A percentile compares a stretch with the other conserved stretches of the same genome.
Conservation (phyloP, 2,888 invertebrate genomes). For the Lamproptera curius region DNA sequence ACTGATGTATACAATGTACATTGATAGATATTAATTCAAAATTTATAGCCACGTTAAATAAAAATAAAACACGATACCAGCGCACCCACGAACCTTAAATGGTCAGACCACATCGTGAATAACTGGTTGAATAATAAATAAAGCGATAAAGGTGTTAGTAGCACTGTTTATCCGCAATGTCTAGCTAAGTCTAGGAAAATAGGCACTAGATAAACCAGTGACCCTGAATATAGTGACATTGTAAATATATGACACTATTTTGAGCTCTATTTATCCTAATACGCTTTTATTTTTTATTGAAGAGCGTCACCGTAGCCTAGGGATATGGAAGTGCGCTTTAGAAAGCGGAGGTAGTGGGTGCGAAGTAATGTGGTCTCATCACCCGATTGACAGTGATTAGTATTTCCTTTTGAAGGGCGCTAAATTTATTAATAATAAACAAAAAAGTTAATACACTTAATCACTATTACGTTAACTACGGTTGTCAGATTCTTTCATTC, state of each 20-base stretch:
- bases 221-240: background rate
- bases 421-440: too few species aligned
- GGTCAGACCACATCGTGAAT: background rate
- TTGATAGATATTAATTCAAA: background rate
- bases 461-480: too few species aligned
- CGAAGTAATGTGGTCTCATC: too few species aligned
- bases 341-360: too few species aligned
- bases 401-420: too few species aligned
- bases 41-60: background rate
- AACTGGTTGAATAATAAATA: slow-evolving; percentile 5
- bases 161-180: slow-evolving; percentile 4
- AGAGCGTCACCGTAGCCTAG: too few species aligned
- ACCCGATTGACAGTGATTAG: too few species aligned
- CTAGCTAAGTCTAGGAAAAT: background rate
- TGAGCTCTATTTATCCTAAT: too few species aligned
- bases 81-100: background rate
- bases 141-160: slow-evolving; percentile 10
- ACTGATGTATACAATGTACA: background rate
- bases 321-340: too few species aligned
- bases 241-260: background rate
- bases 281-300: too few species aligned
- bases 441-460: too few species aligned
- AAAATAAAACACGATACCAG: background rate
- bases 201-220: background rate
- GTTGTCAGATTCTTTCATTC: too few species aligned